Evolutionary conservation across 2,113 vertebrate species (phyloP).

Genomic region (Ellobius talpinus): DNA sequence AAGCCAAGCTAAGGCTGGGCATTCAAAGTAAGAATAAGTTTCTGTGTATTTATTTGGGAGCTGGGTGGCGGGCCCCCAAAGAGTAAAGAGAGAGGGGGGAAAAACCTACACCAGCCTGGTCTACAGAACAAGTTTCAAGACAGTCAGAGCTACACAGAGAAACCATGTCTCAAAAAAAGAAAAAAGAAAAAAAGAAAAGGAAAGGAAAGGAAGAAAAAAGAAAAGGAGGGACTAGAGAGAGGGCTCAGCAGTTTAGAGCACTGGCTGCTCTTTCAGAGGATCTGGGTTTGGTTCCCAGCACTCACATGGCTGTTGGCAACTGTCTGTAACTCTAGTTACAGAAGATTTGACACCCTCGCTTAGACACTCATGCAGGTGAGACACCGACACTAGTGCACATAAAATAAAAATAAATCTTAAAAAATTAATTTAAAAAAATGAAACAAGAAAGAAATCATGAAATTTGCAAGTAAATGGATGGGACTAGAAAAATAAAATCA

Average conservation of each 20-base stretch:
- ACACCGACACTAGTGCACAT: neutral
- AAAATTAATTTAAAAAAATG: neutral
- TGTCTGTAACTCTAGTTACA: neutral
- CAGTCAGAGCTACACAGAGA: neutral
- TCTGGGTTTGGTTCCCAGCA: neutral
- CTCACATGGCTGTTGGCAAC: neutral
- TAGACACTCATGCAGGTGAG: neutral
- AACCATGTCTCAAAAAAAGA: neutral
- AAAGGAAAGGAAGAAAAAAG: too few relatives aligned
- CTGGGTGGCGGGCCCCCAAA: neutral
- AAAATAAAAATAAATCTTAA: neutral
- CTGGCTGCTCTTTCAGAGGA: neutral
- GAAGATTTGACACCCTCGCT: neutral
- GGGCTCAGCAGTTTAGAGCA: neutral
- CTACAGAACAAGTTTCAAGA: neutral
- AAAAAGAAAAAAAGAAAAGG: neutral
- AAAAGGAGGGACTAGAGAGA: neutral
- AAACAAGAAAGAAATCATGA: neutral
- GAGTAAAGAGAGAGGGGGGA: neutral
- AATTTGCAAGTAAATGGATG: neutral
- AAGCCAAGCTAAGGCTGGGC: too few relatives aligned
- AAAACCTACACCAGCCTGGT: neutral
- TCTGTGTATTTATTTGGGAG: too few relatives aligned
- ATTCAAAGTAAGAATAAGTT: too few relatives aligned
- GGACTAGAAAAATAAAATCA: neutral